Evolutionary conservation across 2,888 invertebrate genomes (phyloP).

Genomic region (Aphidius colemani): DNA sequence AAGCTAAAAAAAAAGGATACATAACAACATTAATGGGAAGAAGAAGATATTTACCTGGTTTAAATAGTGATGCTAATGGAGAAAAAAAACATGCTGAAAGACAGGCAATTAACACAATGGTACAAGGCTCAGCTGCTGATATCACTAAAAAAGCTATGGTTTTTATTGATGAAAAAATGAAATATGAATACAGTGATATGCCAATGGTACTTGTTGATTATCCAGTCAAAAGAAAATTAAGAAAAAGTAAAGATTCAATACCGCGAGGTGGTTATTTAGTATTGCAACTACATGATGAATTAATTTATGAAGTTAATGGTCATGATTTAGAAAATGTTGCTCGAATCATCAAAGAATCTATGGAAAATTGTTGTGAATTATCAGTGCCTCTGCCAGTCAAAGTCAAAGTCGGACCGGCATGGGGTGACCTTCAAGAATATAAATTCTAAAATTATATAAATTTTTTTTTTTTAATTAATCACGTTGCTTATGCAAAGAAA

Average conservation of each 20-base stretch:
- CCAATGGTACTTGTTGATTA: conserved; percentile 40
- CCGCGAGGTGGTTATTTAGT: conserved; percentile 70
- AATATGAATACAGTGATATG: conserved; percentile 57
- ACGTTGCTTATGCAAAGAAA: neutral
- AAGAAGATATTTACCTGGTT: conserved; percentile 76
- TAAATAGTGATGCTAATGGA: conserved; percentile 67
- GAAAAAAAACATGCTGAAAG: conserved; percentile 84
- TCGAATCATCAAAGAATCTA: conserved; percentile 71
- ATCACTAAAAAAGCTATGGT: conserved; percentile 91
- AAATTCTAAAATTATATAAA: conserved; percentile 23
- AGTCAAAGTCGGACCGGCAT: conserved; percentile 78
- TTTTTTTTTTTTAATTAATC: conserved; percentile 1
- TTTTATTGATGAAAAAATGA: conserved; percentile 69
- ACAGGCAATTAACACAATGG: conserved; percentile 94
- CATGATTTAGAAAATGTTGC: conserved; percentile 66
- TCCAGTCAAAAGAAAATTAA: conserved; percentile 40
- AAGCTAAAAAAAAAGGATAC: conserved; percentile 74
- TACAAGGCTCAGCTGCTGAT: conserved; percentile 97
- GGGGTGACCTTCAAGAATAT: conserved; percentile 70
- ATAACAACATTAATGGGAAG: conserved; percentile 84
- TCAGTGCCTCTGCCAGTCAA: conserved; percentile 87
- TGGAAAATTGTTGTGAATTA: conserved; percentile 78
- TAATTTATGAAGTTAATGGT: conserved; percentile 84
- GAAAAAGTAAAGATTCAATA: conserved; percentile 39
- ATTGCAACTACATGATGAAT: conserved; percentile 94